Evolutionary conservation across 2,888 invertebrate genomes (phyloP), one percentile per base, ranked within the genome.

Genomic region (Toxonevra muliebris): DNA sequence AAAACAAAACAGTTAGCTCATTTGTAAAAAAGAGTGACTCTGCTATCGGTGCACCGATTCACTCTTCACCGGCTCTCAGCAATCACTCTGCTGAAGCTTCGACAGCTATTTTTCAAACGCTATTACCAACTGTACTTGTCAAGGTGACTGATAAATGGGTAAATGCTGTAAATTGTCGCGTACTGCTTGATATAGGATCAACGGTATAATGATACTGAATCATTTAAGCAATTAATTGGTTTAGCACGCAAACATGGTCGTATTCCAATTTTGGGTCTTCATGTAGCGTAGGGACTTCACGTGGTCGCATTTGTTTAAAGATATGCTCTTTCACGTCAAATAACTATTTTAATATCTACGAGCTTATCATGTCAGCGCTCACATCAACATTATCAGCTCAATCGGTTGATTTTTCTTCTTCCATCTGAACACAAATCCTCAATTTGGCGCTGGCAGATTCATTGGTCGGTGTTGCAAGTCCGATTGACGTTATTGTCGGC

Each of bases 371-470:
- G 42, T 20, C 63, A 15, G 30, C 19, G 13, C 58, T 70, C 10
- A 68, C 70, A 17, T 68, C 62, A 48, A 11, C 59, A 5, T 17
- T 54, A 43, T 60, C 54, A 9, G 20, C 68, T 30, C 64, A 64
- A 58, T 43, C 59, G 45, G 42, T 66, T 13, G 41, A 58, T 3
- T 20, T 61, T 4, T 61, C 61, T 9, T 43, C 57, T n/a, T 58
- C 64, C 4, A 54, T 48, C 12, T 69, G 69, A 63, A n/a, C 30
- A 19, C 67, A 70, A 57, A 17, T 70, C 2, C 15, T 42, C n/a
- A 52, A 60, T 8, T 19, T 69, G 12, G 17, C 61, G n/a, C 53
- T 74, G 48, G 71, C 70, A 41, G 66, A 74, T 61, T 69, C 68
- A 43, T 55, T 63, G 12, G 71, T 69, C 48, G 69, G 69, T 65